Conservation (phyloP, 2,797 vertebrate species). For the Gymnodraco acuticeps region DNA sequence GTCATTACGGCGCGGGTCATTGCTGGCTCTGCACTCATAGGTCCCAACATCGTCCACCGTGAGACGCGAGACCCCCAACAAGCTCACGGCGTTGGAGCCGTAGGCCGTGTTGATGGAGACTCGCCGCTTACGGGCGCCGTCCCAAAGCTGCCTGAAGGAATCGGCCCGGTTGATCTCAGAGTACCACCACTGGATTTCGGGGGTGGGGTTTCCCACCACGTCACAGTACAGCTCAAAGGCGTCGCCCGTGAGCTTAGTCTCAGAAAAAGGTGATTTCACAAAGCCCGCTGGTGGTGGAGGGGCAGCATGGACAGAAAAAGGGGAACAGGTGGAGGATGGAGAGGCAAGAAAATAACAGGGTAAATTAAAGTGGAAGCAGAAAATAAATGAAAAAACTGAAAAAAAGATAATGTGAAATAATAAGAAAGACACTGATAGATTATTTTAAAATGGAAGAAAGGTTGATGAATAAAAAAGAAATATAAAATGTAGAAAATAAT, state of each 20-base stretch:
- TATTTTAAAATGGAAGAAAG: constrained; percentile 19
- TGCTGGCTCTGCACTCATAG: constrained; percentile 99
- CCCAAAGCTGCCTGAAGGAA: constrained; percentile 97
- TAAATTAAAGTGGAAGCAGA: constrained; percentile 46
- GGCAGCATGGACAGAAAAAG: constrained; percentile 31
- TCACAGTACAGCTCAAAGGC: constrained; percentile 98
- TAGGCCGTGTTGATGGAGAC: constrained; percentile 94
- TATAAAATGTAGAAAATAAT: not conserved
- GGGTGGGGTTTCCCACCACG: constrained; percentile 94
- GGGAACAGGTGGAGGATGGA: constrained; percentile 32
- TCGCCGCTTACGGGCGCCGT: constrained; percentile 92
- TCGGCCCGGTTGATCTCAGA: constrained; percentile 95
- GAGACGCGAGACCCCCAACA: constrained; percentile 91
- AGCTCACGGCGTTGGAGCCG: constrained; percentile 91
- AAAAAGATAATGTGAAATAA: constrained; percentile 40
- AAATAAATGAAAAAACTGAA: constrained; percentile 20
- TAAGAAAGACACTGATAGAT: constrained; percentile 49
- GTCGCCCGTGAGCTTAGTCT: constrained; percentile 96
- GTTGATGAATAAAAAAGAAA: constrained; percentile 15
- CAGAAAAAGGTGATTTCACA: constrained; percentile 97
- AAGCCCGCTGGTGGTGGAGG: constrained; percentile 91
- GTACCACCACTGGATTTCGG: constrained; percentile 99
- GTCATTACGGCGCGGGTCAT: constrained; percentile 95
- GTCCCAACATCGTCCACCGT: constrained; percentile 94
- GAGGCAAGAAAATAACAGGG: constrained; percentile 39